A percentile compares a stretch with the other conserved stretches of the same genome.
Conservation (phyloP, 2,797 vertebrate species). For the Danio jaintianensis region DNA sequence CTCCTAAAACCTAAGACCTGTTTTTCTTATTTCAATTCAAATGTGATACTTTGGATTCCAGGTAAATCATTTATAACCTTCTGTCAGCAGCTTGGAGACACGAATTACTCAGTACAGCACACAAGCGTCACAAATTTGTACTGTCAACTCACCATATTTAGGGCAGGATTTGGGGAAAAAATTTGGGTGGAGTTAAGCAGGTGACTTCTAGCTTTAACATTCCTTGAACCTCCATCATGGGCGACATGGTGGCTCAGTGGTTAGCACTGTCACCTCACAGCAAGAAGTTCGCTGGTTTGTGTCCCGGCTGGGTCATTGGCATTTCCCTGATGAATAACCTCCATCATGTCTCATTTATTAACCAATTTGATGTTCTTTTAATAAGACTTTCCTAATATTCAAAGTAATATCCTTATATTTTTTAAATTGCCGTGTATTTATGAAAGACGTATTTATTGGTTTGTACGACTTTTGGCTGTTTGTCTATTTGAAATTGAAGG, state of each 20-base stretch:
- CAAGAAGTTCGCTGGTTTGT: too few relatives aligned
- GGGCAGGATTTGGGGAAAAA: constrained; percentile 62
- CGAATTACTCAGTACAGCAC: constrained; percentile 67
- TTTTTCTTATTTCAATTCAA: constrained; percentile 60
- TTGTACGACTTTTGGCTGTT: background rate
- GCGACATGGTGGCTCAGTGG: too few relatives aligned
- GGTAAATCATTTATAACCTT: constrained; percentile 56
- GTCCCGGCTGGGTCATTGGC: too few relatives aligned
- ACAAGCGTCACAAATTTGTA: constrained; percentile 71
- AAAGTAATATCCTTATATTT: background rate
- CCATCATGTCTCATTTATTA: constrained; percentile 13
- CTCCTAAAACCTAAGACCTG: constrained; percentile 81
- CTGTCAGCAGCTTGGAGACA: constrained; percentile 62
- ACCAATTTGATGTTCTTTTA: background rate
- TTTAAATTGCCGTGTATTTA: background rate
- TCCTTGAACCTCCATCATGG: constrained; percentile 49
- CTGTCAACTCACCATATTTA: constrained; percentile 63
- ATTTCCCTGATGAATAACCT: constrained; percentile 32
- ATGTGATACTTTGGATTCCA: constrained; percentile 20
- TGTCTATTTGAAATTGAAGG: background rate
- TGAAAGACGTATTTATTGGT: background rate
- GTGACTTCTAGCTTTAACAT: constrained; percentile 15
- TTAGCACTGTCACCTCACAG: too few relatives aligned
- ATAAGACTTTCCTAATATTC: background rate
- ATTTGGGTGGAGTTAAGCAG: constrained; percentile 13